Evolutionary conservation across 2,797 vertebrate genomes (phyloP).

Genomic region (Karalla daura): DNA sequence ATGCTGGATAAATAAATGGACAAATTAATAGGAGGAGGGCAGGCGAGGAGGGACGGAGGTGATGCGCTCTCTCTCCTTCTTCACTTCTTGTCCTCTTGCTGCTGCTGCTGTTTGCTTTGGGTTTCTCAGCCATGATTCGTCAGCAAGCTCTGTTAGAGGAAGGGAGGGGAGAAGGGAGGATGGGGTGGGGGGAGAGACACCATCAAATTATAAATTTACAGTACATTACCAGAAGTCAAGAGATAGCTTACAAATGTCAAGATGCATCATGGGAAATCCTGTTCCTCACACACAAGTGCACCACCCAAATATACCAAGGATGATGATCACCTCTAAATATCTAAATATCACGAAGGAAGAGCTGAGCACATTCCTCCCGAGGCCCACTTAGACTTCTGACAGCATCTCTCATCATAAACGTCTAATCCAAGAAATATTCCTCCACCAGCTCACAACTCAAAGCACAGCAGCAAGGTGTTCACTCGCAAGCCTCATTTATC

Average conservation of each 20-base stretch:
- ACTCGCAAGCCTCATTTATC: not conserved
- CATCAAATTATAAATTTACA: slow-evolving; percentile 48
- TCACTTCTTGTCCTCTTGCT: slow-evolving; percentile 32
- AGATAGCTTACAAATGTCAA: slow-evolving; percentile 33
- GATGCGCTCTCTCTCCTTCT: slow-evolving; percentile 40
- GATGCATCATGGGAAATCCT: slow-evolving; percentile 27
- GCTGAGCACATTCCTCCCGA: not conserved
- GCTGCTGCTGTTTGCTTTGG: slow-evolving; percentile 24
- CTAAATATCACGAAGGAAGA: not conserved
- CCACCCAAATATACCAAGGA: not conserved
- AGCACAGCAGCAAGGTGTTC: not conserved
- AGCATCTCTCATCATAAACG: not conserved
- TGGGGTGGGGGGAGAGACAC: not conserved
- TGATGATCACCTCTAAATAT: slow-evolving; percentile 1
- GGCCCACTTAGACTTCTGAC: not conserved
- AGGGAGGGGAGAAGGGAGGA: slow-evolving; percentile 1
- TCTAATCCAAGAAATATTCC: not conserved
- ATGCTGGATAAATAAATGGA: slow-evolving; percentile 54
- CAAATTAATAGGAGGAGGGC: slow-evolving; percentile 25
- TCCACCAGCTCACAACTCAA: not conserved
- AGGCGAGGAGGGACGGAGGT: slow-evolving; percentile 33
- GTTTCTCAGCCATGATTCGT: slow-evolving; percentile 75
- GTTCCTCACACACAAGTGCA: not conserved
- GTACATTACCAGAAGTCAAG: slow-evolving; percentile 28
- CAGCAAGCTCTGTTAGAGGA: slow-evolving; percentile 62